phyloP scores from a whole-genome alignment of 2,888 invertebrate genomes.

The Pherbina coryleti region DNA sequence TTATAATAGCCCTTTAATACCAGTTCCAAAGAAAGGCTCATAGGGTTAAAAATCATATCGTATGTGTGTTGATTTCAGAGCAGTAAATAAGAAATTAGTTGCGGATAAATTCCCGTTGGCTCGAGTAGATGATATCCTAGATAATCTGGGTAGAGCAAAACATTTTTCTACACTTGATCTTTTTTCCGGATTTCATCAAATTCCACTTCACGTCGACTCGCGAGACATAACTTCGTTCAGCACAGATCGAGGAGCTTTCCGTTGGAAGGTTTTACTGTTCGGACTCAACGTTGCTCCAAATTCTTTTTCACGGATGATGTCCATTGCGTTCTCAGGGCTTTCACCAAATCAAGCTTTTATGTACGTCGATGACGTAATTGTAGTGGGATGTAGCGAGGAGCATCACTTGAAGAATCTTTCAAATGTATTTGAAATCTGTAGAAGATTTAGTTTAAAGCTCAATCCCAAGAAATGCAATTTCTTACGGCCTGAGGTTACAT shows the following conservation, averaged over 20 bases:
- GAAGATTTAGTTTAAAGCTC: slow-evolving; percentile 35
- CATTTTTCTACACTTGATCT: slow-evolving; percentile 19
- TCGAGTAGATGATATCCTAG: no score
- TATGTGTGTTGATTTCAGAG: slow-evolving; percentile 24
- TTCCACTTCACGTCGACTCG: neutral
- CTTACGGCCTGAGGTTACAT: slow-evolving; percentile 37
- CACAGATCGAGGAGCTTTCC: slow-evolving; percentile 23
- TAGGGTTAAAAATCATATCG: slow-evolving; percentile 4
- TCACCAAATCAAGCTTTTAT: no score
- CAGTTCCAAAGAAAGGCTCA: no score
- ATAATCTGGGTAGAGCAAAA: no score
- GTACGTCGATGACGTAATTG: slow-evolving; percentile 14
- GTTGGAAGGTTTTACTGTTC: slow-evolving; percentile 24
- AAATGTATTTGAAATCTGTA: slow-evolving; percentile 36
- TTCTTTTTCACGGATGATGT: no score
- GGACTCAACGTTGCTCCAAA: neutral
- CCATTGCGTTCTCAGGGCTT: no score
- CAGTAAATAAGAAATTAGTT: slow-evolving; percentile 12
- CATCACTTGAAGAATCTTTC: no score
- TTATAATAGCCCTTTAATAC: no score
- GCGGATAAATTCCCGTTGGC: no score
- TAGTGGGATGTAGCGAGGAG: no score
- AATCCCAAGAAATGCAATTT: slow-evolving; percentile 41
- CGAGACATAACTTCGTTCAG: neutral
- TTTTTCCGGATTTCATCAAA: slow-evolving; percentile 33